phyloP scores from a whole-genome alignment of 30 jellyfish, hydroid and myxozoan genomes.

The Aurelia aurita region DNA sequence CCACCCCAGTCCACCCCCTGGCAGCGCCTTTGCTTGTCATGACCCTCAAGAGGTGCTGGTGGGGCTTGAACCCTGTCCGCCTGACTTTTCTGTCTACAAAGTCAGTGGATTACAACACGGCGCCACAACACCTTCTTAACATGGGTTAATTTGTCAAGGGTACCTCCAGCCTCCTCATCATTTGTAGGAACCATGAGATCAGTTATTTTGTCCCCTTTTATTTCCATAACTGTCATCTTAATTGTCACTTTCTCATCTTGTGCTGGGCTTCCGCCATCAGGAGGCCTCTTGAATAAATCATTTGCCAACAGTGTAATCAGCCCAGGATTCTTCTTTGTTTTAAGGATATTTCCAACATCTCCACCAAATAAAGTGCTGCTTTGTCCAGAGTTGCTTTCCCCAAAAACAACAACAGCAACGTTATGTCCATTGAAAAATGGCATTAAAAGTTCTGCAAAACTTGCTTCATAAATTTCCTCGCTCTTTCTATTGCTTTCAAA shows the following conservation, averaged over 20 bases:
- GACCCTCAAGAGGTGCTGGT: too few species aligned
- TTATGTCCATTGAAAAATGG: conserved; percentile 53
- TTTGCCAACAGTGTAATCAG: conserved; percentile 23
- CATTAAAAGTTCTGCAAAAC: conserved; percentile 19
- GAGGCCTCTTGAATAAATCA: conserved; percentile 17
- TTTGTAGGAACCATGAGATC: conserved; percentile 20
- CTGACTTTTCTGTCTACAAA: too few species aligned
- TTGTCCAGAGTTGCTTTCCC: conserved; percentile 67
- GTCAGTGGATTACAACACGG: too few species aligned
- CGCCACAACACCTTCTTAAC: too few species aligned
- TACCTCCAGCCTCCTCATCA: not conserved
- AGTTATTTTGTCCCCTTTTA: not conserved
- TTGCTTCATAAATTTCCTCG: conserved; percentile 45
- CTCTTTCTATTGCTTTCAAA: conserved; percentile 48
- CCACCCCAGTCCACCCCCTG: too few species aligned
- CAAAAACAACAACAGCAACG: conserved; percentile 45
- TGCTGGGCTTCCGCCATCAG: not conserved
- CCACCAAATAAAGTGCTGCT: conserved; percentile 51
- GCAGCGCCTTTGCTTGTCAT: too few species aligned
- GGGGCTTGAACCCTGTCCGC: too few species aligned
- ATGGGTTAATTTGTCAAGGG: too few species aligned
- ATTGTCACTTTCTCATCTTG: not conserved
- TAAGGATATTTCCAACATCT: conserved; percentile 48
- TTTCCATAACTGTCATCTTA: conserved; percentile 20
- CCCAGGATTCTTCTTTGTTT: conserved; percentile 42